Evolutionary conservation across 2,113 vertebrate genomes (phyloP).

Genomic region (Pogona vitticeps): DNA sequence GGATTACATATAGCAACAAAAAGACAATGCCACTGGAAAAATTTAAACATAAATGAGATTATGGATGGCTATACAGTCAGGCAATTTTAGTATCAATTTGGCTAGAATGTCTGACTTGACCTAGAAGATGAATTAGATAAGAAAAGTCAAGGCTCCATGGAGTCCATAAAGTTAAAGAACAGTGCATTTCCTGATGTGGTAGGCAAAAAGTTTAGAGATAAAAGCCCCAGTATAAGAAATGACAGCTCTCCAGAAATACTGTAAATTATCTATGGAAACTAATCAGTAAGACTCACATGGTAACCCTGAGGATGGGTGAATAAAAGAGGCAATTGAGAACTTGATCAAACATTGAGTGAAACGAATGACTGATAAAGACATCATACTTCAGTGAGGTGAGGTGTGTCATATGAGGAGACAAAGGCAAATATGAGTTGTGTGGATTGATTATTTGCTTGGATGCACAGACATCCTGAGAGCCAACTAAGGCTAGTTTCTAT

Average conservation of each 20-base stretch:
- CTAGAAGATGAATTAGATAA: not conserved
- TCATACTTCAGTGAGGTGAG: not conserved
- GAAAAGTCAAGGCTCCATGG: not conserved
- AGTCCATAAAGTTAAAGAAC: too few relatives aligned
- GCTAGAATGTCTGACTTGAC: not conserved
- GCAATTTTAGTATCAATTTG: not conserved
- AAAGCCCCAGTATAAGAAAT: not conserved
- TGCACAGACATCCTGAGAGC: too few relatives aligned
- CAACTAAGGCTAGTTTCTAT: too few relatives aligned
- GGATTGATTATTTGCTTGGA: too few relatives aligned
- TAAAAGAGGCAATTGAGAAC: not conserved
- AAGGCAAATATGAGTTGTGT: not conserved
- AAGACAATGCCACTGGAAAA: not conserved
- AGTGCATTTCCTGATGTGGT: not conserved
- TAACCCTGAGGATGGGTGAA: too few relatives aligned
- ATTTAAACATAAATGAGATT: too few relatives aligned
- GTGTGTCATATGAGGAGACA: not conserved
- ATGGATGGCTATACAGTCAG: not conserved
- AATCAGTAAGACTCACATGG: not conserved
- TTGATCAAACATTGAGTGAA: not conserved
- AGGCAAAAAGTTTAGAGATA: too few relatives aligned
- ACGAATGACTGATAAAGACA: not conserved
- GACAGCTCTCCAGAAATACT: not conserved
- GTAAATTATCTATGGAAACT: not conserved
- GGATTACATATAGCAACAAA: not conserved